Base-by-base conservation (phyloP, 2,113 vertebrate genomes). In the Nycticorax nycticorax region DNA sequence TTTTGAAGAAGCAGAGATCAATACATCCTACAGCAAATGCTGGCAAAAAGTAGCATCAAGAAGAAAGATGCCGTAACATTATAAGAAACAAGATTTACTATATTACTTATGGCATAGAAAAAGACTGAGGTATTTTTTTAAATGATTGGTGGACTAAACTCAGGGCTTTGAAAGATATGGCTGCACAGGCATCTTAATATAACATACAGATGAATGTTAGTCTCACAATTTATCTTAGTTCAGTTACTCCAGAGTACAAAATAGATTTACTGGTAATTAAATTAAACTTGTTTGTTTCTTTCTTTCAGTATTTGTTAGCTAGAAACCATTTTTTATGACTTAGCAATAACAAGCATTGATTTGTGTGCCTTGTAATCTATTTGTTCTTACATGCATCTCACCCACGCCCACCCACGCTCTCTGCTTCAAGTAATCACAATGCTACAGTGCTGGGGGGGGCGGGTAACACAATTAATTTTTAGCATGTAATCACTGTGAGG, bases 311-410 rank as follows among this genome's bases (percentile, higher is more conserved):
- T 77, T 78, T 84, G 78, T 66, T 79, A 87, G 76, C 60, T 72
- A 79, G 64, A 75, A 88, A 88, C 37, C 55, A 78, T 92, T 90
- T 93, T 95, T 94, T 92, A 92, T 84, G 72, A 79, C 33, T 87
- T 89, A 56, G 52, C 74, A 88, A 84, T 87, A 93, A 88, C 80
- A 89, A 91, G 92, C 84, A 96, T 96, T 95, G 92, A 96, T 97
- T 90, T 96, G 86, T 93, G 59, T 77, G 48, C 72, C 77, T 77
- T 80, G 91, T 93, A 96, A 96, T 91, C 64, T 79, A n/a, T 92
- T 92, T 94, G 73, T 75, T 91, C 66, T 72, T 73, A 75, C 77
- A 57, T 14, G 45, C 53, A 33, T 85, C 83, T 91, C 20, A 0
- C 86, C 86, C 80, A 66, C 77, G 18, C 91, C 77, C 86, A 79